Base-by-base conservation (phyloP, 2,113 vertebrate species). In the Cinclus mexicanus region DNA sequence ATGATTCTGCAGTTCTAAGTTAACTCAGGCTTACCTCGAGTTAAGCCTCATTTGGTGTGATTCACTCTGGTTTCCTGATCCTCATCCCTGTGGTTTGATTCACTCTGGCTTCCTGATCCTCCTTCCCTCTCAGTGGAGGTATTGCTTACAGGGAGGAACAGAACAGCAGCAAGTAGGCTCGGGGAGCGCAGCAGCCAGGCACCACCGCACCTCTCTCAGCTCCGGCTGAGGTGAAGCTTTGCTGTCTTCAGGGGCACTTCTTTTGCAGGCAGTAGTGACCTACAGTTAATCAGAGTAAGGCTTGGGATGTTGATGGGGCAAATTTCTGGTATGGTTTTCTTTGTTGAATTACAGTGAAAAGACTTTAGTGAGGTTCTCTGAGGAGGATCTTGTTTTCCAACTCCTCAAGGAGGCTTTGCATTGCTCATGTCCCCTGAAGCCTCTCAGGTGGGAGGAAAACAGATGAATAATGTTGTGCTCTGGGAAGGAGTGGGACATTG, bases 181-280 rank as follows among this genome's bases (percentile, higher is more conserved):
- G 3, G 33, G 55, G 56, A 77, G 44, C 59, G 19, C 11, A 37
- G 60, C 44, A 59, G 35, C n/a, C 47, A 19, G 60, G 18, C 29
- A 56, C 10, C 61, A 19, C 24, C 0, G 0, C 0, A 4, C 11
- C 44, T 20, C 68, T 37, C 35, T 7, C 41, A 81, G 64, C 42
- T 67, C 49, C 0, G 0, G n/a, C n/a, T 19, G 17, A 19, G 12
- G 18, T 7, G 21, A 28, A 64, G 53, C 39, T 55, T 46, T 69
- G 25, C 20, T 59, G 14, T n/a, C 49, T 25, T 33, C 47, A 25
- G 44, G 13, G 25, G 6, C n/a, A 1, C 56, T 67, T 47, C 17
- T 78, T 64, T 6, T 39, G 52, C 19, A 50, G 28, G 10, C 11
- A 17, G 10, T 8, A 41, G 22, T 42, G 57, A n/a, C 23, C 39